A percentile compares a stretch with the other conserved stretches of the same genome.
phyloP scores from a whole-genome alignment of 2,113 vertebrate genomes.

The Naja naja region DNA sequence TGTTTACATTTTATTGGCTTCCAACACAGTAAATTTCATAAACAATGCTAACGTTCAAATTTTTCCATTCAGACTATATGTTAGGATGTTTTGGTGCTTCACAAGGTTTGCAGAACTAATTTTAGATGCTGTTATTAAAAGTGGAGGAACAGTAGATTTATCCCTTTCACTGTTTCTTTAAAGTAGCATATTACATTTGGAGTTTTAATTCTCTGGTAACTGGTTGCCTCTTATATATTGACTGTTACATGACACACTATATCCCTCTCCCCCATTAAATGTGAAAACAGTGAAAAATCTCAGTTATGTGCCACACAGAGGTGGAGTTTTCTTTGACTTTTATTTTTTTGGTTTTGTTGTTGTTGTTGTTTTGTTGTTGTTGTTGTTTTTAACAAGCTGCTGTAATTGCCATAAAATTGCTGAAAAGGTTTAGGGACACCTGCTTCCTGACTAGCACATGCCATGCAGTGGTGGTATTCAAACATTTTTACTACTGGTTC shows the following conservation, averaged over 20 bases:
- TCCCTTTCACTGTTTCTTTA: background rate
- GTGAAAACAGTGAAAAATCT: background rate
- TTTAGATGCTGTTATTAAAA: background rate
- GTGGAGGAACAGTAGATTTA: background rate
- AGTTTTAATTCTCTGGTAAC: background rate
- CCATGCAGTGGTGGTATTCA: no score
- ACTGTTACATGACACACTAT: background rate
- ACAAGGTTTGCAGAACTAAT: background rate
- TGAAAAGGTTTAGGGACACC: background rate
- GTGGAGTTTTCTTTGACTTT: background rate
- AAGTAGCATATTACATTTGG: background rate
- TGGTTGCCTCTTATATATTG: background rate
- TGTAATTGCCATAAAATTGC: background rate
- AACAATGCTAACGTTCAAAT: background rate
- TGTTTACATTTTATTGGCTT: background rate
- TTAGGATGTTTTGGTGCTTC: background rate
- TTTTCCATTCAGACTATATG: background rate
- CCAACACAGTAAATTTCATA: background rate
- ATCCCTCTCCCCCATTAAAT: background rate
- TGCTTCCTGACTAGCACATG: background rate
- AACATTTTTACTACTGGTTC: no score
- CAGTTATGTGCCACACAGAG: background rate
- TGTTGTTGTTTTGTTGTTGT: background rate
- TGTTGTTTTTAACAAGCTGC: background rate
- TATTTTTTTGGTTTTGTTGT: background rate